These are phyloP conservation scores for Sardinella longiceps DNA, from an alignment of 2,797 vertebrate species.

Conservation along the genomic window DNA sequence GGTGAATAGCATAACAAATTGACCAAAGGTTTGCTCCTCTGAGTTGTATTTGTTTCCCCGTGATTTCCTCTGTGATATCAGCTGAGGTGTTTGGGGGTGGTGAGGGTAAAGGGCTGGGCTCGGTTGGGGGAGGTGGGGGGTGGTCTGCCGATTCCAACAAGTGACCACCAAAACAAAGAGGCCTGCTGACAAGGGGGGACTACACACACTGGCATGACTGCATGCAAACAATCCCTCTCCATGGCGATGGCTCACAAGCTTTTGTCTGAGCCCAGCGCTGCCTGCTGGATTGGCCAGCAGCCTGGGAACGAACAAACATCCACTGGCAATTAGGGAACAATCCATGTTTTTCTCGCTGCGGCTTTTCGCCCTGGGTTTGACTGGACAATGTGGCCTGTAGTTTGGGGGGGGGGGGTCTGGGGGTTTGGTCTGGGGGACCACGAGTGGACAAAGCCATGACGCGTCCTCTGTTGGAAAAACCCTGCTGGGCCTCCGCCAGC, in stretches of 20 bases:
- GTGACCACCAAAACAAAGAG: slow-evolving; percentile 65
- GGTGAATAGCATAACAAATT: not conserved
- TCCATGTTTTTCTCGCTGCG: slow-evolving; percentile 63
- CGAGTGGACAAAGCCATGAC: slow-evolving; percentile 4
- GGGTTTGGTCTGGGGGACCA: not conserved
- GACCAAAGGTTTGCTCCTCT: slow-evolving; percentile 3
- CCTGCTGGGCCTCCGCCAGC: slow-evolving; percentile 15
- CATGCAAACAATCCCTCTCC: slow-evolving; percentile 77
- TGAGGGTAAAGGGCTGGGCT: no score
- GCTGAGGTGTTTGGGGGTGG: slow-evolving; percentile 37
- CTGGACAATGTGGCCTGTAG: slow-evolving; percentile 43
- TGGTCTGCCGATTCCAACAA: slow-evolving; percentile 50
- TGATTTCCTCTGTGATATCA: slow-evolving; percentile 20
- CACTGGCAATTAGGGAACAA: slow-evolving; percentile 66
- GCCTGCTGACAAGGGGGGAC: slow-evolving; percentile 49
- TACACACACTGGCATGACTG: slow-evolving; percentile 68
- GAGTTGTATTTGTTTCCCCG: slow-evolving; percentile 2
- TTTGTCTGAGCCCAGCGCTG: slow-evolving; percentile 70
- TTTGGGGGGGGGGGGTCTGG: not conserved
- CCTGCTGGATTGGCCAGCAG: slow-evolving; percentile 66
- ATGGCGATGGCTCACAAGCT: slow-evolving; percentile 64
- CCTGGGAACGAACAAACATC: slow-evolving; percentile 69
- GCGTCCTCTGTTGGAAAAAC: slow-evolving; percentile 1
- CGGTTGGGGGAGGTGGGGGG: no score
- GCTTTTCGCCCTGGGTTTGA: slow-evolving; percentile 48